Conservation (phyloP, 2,888 invertebrate genomes). For the Lasioglossum vierecki region DNA sequence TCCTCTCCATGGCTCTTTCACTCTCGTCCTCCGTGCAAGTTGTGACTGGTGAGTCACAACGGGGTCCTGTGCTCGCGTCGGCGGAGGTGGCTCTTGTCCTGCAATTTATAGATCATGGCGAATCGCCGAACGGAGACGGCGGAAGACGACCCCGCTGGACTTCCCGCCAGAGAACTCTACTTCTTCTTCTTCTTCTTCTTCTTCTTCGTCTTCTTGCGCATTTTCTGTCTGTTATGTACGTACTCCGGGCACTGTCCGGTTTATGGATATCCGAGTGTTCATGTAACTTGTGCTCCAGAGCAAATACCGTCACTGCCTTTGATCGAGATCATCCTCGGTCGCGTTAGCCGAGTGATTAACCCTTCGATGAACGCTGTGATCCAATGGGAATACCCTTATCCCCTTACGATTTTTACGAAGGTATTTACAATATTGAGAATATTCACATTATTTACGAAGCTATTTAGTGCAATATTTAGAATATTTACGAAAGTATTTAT, state of each 20-base stretch:
- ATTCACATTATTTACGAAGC: no score
- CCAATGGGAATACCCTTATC: no score
- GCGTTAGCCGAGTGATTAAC: neutral
- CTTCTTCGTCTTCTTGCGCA: neutral
- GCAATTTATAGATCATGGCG: constrained; percentile 81
- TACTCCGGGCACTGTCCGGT: neutral
- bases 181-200: neutral
- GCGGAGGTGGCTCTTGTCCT: constrained; percentile 71
- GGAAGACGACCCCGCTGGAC: constrained; percentile 62
- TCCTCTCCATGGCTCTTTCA: constrained; percentile 40
- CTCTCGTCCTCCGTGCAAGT: constrained; percentile 50
- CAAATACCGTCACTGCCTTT: neutral
- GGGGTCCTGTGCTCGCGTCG: constrained; percentile 64
- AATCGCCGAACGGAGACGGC: constrained; percentile 72
- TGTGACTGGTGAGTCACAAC: constrained; percentile 74
- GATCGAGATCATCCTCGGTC: neutral
- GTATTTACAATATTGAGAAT: no score
- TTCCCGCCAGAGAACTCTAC: constrained; percentile 18
- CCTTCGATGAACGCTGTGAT: no score
- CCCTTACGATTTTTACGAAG: no score
- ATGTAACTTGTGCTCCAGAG: neutral
- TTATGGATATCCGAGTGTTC: neutral
- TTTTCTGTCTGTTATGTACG: neutral
- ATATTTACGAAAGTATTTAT: no score
- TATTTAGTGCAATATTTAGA: no score